A percentile compares a stretch with the other conserved stretches of the same genome.
Evolutionary conservation across 2,888 invertebrate species (phyloP).

Genomic region (Melieria omissa): DNA sequence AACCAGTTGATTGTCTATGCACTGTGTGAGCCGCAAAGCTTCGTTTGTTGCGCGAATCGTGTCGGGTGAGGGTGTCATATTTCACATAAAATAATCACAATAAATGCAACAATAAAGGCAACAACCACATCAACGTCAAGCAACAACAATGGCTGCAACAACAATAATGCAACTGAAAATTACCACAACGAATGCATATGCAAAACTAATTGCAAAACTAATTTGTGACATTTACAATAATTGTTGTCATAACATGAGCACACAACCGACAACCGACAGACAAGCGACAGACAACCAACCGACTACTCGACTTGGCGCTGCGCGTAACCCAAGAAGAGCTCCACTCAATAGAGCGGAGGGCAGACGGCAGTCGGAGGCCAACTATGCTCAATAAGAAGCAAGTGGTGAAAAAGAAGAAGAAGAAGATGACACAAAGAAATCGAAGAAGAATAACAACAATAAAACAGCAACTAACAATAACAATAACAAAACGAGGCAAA

Average conservation of each 20-base stretch:
- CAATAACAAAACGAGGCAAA: background rate
- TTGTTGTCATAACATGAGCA: conserved; percentile 53
- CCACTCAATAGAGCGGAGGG: background rate
- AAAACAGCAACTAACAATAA: too few species aligned
- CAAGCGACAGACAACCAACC: conserved; percentile 12
- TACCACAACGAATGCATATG: conserved; percentile 25
- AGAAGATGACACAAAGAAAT: conserved; percentile 26
- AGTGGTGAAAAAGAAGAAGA: conserved; percentile 32
- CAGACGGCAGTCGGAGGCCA: background rate
- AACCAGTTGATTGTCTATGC: too few species aligned
- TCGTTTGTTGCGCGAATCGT: background rate
- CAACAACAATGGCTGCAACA: conserved; percentile 25
- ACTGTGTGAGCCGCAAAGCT: too few species aligned
- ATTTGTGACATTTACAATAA: conserved; percentile 53
- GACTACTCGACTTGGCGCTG: too few species aligned
- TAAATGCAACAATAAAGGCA: conserved; percentile 12
- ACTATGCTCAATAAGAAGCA: conserved; percentile 2
- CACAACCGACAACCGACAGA: conserved; percentile 31
- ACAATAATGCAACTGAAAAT: conserved; percentile 12
- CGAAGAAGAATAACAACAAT: conserved; percentile 10
- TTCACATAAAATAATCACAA: background rate
- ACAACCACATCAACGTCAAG: conserved; percentile 26
- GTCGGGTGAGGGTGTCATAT: background rate
- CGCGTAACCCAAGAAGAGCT: too few species aligned
- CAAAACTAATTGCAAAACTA: conserved; percentile 49